Base-by-base conservation (phyloP, 1,140 invertebrate species). In the Drosophila ficusphila region DNA sequence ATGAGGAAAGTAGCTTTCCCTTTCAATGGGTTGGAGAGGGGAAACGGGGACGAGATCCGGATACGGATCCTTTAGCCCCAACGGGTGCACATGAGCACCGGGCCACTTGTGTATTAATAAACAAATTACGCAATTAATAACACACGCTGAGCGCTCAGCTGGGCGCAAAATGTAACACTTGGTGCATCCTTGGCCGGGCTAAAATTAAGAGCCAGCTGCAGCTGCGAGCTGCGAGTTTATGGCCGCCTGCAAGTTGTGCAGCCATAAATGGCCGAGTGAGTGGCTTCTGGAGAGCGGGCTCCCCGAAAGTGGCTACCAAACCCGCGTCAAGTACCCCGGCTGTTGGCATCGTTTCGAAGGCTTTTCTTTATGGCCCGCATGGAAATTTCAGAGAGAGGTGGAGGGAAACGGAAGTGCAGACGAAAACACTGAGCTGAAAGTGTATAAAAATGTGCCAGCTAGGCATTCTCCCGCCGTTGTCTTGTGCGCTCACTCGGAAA, bases 121-220 rank as follows among this genome's bases (percentile, higher is more conserved):
- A 79, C 81, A 76, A 74, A 81, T 86, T 76, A 86, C 81, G 77
- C 76, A 85, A 86, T 85, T 85, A 85, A 86, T 85, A 69, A 86
- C 81, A 85, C 81, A 67, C 82, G 74, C 44, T 85, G 76, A 76
- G 81, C 69, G 57, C 81, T 70, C 81, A 86, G 76, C 78, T 86
- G 81, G 74, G 81, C 60, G 71, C 75, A 71, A 85, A 72, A 67
- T 83, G 67, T 57, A 62, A 58, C 79, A 79, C 62, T 54, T 54
- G 62, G 61, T 83, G 62, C 62, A 36, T 38, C 36, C 42, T 62
- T 39, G 62, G 31, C 21, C 21, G 25, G 39, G 25, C 61, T 41
- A 36, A 41, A 44, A 53, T 67, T 47, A 46, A 53, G 27, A 54
- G 61, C 18, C 27, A 7, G 23, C 23, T 48, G 64, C n/a, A 44